Conservation (phyloP, 1,140 invertebrate genomes). For the Conus betulinus region DNA sequence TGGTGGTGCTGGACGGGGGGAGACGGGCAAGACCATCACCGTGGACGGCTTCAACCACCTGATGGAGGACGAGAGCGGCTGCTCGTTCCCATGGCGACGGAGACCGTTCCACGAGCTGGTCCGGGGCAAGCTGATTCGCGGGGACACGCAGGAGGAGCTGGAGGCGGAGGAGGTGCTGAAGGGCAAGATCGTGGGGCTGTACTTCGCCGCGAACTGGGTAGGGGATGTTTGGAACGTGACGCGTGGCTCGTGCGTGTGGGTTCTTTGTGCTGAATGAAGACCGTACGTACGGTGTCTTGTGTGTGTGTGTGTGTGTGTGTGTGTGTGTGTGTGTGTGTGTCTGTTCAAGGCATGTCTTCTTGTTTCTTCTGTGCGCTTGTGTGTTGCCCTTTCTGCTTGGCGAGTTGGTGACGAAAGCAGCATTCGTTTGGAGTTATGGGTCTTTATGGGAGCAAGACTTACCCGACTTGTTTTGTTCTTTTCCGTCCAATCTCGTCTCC, state of each 20-base stretch:
- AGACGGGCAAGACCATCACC: slow-evolving; percentile 80
- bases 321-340: no score
- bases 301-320: no score
- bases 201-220: slow-evolving; percentile 91
- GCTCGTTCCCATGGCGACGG: slow-evolving; percentile 83
- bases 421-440: no score
- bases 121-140: slow-evolving; percentile 78
- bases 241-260: not conserved
- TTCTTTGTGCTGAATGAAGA: no score
- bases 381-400: no score
- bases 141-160: slow-evolving; percentile 75
- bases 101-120: slow-evolving; percentile 79
- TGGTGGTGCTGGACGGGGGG: slow-evolving; percentile 84
- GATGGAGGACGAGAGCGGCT: slow-evolving; percentile 81
- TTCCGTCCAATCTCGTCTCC: no score
- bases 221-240: slow-evolving; percentile 11
- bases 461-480: no score
- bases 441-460: no score
- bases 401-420: no score
- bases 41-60: slow-evolving; percentile 81
- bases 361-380: no score
- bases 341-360: no score
- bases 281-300: no score
- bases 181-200: slow-evolving; percentile 84
- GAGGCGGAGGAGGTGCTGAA: slow-evolving; percentile 65